These are phyloP conservation scores for Hermetia illucens DNA, from an alignment of 1,140 invertebrate species.

Conservation along the genomic window DNA sequence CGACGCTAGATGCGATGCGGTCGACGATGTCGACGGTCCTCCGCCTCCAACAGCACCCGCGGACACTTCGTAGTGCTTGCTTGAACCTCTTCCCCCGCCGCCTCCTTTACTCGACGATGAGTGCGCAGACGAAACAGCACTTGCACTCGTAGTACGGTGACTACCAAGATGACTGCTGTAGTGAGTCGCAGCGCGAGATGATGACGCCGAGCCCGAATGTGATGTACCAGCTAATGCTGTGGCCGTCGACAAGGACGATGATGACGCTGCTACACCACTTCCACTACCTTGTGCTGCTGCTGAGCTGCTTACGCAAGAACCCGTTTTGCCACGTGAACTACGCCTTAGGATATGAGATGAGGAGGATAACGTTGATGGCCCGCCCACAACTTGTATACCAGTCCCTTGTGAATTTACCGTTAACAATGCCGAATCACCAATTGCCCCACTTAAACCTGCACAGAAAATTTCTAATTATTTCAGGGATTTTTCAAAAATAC, in stretches of 20 bases:
- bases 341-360: conserved; percentile 22
- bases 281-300: conserved; percentile 16
- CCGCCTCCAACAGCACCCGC: background rate
- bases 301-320: conserved; percentile 27
- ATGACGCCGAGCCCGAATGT: background rate
- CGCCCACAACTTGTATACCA: no score
- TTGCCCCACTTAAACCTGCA: background rate
- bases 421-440: no score
- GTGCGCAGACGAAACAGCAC: background rate
- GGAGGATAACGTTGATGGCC: no score
- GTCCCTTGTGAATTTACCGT: no score
- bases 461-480: no score
- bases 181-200: background rate
- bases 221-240: background rate
- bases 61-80: conserved; percentile 1
- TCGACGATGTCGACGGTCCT: conserved; percentile 3
- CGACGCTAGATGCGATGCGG: background rate
- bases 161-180: background rate
- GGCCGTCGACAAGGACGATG: background rate
- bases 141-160: background rate
- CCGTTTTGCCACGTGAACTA: conserved; percentile 30
- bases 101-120: conserved; percentile 4
- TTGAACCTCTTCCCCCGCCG: conserved; percentile 1
- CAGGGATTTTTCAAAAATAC: no score
- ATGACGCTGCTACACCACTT: conserved; percentile 3